phyloP scores from a whole-genome alignment of 2,888 invertebrate species.

The Drosophila kokeensis region DNA sequence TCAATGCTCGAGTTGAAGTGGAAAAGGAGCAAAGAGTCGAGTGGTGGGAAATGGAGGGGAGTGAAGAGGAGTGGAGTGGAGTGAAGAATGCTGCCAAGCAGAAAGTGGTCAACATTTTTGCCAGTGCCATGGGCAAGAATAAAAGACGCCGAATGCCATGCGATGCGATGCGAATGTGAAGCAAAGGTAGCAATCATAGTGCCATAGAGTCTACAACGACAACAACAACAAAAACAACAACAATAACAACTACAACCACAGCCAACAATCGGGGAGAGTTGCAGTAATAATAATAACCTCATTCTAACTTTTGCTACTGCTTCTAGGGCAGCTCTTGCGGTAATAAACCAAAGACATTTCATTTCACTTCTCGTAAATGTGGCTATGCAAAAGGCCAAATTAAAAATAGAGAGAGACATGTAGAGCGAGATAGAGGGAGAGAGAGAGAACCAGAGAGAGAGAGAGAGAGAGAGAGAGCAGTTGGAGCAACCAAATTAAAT shows the following conservation, averaged over 20 bases:
- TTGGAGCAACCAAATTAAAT: conserved; percentile 45
- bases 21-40: background rate
- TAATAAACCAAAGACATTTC: conserved; percentile 72
- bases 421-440: conserved; percentile 29
- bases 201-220: conserved; percentile 43
- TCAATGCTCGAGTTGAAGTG: conserved; percentile 32
- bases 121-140: conserved; percentile 75
- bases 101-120: conserved; percentile 79
- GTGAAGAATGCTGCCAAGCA: conserved; percentile 66
- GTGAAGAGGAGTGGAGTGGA: conserved; percentile 24
- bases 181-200: conserved; percentile 73
- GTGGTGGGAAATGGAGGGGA: conserved; percentile 17
- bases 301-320: conserved; percentile 47
- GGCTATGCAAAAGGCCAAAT: conserved; percentile 54
- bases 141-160: conserved; percentile 66
- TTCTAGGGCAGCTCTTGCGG: conserved; percentile 46
- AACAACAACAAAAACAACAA: conserved; percentile 2
- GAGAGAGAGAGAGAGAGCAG: conserved; percentile 40
- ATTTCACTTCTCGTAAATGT: conserved; percentile 55
- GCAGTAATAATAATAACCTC: conserved; percentile 69
- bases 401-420: conserved; percentile 25
- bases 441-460: conserved; percentile 28
- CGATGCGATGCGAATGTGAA: conserved; percentile 20
- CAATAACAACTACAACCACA: conserved; percentile 22
- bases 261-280: conserved; percentile 5